Evolutionary conservation across 2,113 vertebrate species (phyloP), one percentile per base, ranked within the genome.

Genomic region (Brachypteracias leptosomus): DNA sequence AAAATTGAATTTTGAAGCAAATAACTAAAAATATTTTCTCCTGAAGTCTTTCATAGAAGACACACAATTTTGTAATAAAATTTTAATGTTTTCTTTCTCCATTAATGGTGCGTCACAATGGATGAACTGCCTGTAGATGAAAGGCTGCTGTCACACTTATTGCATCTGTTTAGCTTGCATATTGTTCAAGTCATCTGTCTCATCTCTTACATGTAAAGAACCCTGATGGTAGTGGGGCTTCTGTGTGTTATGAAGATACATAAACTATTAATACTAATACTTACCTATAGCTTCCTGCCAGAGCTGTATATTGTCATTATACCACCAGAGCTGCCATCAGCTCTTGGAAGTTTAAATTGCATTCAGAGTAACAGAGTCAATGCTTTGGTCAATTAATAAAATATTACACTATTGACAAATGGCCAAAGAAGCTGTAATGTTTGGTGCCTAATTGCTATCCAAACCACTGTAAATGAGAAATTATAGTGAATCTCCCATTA

Each of bases 331-430:
- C 81, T 65, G 15, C 33, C 35, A 24, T 73, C 75, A 86, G 49
- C 26, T 86, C 61, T 81, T 84, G 55, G 54, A 49, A 63, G 51
- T 67, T 90, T 81, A 85, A 94, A 86, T 86, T 95, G 71, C 52
- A 31, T 35, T 81, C 38, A 96, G 79, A 58, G 28, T 76, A 88
- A 71, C 38, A 83, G 66, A 77, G 52, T 81, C 85, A 89, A 21
- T 82, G 47, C 52, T 94, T 95, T 83, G 55, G 46, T n/a, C 78
- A 94, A 90, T 93, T 92, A 84, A 86, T 92, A 79, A 91, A 93
- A 93, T n/a, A n/a, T 95, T 59, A 57, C 29, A 16, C 31, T 62
- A 28, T 24, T 83, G 80, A 91, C 38, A 83, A 90, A 92, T 85
- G 38, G 49, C 78, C 85, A 78, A 90, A 88, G 65, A 70, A 84